Conservation (phyloP, 2,888 invertebrate genomes). For the Clostera curtula region DNA sequence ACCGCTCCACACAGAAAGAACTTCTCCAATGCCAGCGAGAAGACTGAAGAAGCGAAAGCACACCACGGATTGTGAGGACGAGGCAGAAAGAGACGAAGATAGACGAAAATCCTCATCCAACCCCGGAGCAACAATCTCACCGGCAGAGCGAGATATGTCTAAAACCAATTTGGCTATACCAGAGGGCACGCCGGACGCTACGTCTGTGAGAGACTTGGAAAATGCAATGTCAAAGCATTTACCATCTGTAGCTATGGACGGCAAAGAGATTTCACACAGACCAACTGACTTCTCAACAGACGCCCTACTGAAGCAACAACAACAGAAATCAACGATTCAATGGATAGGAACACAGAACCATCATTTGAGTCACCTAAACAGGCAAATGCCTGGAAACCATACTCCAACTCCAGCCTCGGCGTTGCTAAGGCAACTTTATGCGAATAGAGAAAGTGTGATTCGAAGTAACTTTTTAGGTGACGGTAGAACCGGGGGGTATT, state of each 20-base stretch:
- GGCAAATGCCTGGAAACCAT: conserved; percentile 73
- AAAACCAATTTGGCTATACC: conserved; percentile 56
- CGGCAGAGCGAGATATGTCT: conserved; percentile 58
- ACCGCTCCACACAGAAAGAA: conserved; percentile 62
- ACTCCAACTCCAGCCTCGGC: conserved; percentile 89
- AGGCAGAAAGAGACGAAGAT: conserved; percentile 57
- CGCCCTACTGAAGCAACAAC: conserved; percentile 86
- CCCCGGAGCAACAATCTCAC: conserved; percentile 54
- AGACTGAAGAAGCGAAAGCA: conserved; percentile 71
- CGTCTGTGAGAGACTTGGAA: conserved; percentile 93
- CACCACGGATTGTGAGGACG: conserved; percentile 61
- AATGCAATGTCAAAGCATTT: conserved; percentile 98
- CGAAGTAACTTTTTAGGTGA: conserved; percentile 83
- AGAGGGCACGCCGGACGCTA: conserved; percentile 59
- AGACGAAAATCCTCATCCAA: conserved; percentile 63
- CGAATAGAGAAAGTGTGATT: conserved; percentile 95
- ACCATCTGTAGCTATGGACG: conserved; percentile 73
- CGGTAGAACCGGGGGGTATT: conserved; percentile 63
- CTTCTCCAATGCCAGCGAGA: conserved; percentile 78
- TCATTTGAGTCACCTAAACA: conserved; percentile 75
- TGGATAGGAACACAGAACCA: conserved; percentile 92
- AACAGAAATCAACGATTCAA: conserved; percentile 87
- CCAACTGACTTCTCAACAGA: conserved; percentile 93
- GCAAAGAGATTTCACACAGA: conserved; percentile 76
- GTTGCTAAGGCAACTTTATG: conserved; percentile 90